phyloP scores from a whole-genome alignment of 2,113 vertebrate species.

The Lepidothrix coronata region DNA sequence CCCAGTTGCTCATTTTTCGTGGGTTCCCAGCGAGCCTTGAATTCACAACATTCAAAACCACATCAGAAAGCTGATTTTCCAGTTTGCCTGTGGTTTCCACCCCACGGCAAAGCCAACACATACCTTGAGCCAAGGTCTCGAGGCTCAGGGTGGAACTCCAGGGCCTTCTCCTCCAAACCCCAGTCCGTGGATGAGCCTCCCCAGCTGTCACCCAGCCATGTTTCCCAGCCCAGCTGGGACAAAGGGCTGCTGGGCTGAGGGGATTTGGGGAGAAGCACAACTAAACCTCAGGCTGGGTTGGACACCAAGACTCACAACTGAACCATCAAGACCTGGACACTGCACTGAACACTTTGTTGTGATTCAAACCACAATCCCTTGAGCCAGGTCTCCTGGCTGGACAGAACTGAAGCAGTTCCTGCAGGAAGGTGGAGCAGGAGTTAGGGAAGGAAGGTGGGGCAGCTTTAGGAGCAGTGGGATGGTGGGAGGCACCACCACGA shows the following conservation, averaged over 20 bases:
- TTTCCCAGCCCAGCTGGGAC: not conserved
- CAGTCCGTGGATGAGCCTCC: not conserved
- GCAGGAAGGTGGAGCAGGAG: not conserved
- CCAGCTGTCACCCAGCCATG: not conserved
- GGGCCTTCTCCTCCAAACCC: not conserved
- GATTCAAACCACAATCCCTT: rapidly evolving
- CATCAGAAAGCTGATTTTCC: not conserved
- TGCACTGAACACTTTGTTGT: not conserved
- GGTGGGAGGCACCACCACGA: not conserved
- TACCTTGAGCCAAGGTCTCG: not conserved
- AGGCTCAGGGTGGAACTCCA: not conserved
- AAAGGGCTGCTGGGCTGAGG: not conserved
- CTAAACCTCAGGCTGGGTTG: not conserved
- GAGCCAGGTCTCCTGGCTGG: not conserved
- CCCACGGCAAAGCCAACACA: not conserved
- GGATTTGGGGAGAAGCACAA: not conserved
- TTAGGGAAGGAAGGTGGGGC: not conserved
- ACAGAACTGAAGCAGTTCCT: not conserved
- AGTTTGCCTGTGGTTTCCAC: not conserved
- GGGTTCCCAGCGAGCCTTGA: not conserved
- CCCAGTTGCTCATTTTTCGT: not conserved
- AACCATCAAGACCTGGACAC: not conserved
- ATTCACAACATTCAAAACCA: not conserved
- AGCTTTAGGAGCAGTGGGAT: no score
- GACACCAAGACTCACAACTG: not conserved